A percentile compares a stretch with the other conserved stretches of the same genome.
Conservation (phyloP, 2,113 vertebrate genomes). For the Ciconia stormi region DNA sequence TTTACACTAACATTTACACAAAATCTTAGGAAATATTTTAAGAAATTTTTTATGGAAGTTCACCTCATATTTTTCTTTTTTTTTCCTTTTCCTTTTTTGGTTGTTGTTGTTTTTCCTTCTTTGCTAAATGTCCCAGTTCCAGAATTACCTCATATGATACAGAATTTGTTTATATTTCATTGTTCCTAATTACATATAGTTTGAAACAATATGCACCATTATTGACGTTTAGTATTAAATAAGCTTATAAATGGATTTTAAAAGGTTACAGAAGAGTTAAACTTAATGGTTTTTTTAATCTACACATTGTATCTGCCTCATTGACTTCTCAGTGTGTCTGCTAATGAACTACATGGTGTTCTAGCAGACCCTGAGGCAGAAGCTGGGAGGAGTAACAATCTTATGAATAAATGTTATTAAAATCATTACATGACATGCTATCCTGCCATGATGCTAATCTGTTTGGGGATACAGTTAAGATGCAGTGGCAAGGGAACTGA, state of each 20-base stretch:
- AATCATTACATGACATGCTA: slow-evolving; percentile 17
- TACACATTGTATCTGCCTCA: slow-evolving; percentile 18
- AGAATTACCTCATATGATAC: background rate
- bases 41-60: background rate
- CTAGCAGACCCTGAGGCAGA: slow-evolving; percentile 25
- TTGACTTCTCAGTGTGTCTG: slow-evolving; percentile 32
- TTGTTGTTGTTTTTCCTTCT: background rate
- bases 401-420: slow-evolving; percentile 51
- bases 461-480: background rate
- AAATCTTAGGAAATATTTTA: background rate
- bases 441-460: slow-evolving; percentile 21
- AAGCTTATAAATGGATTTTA: background rate
- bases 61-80: background rate
- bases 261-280: slow-evolving; percentile 23
- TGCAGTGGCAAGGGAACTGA: background rate
- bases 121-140: background rate
- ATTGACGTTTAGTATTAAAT: background rate
- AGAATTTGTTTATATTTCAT: background rate
- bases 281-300: background rate
- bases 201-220: background rate
- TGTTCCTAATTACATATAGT: background rate
- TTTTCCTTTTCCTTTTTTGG: background rate
- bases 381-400: slow-evolving; percentile 19
- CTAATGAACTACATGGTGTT: background rate
- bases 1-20: background rate